Base-by-base conservation (phyloP, 2,113 vertebrate species). In the Arothron firmamentum region DNA sequence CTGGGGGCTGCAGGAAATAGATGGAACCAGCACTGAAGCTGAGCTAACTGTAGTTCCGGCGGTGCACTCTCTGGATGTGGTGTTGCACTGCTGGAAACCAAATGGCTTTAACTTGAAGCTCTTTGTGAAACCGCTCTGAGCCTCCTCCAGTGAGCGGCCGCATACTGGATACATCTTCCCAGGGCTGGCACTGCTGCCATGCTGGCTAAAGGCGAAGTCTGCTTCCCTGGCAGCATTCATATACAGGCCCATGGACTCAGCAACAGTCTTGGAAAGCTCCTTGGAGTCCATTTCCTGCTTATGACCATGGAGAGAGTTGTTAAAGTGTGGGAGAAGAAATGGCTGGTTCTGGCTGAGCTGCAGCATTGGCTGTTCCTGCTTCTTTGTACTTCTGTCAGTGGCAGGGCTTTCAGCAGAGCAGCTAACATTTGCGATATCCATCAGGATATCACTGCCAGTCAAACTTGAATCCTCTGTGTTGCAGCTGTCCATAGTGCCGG, bases 191-290 rank as follows among this genome's bases (percentile, higher is more conserved):
- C 74, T 88, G 65, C 80, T 84, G 74, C 83, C 71, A 68, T 97
- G 95, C 81, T 93, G 94, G 59, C 92, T 91, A 0, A 93, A 96
- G 67, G 90, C 74, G 61, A 93, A 98, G 75, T 98, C 97, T 0
- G 93, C 91, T 11, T 98, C 95, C 77, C 96, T 90, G 70, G 93
- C 90, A 0, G 95, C 95, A 77, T 99, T 95, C 97, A 99, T 99
- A 70, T 99, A 99, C 17, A 99, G 90, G 68, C 95, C 97, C 97
- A 99, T 99, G 60, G 97, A 99, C 85, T 99, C 97, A 0, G 96
- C 97, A 67, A 98, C 97, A 0, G 96, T 92, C 45, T 94, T 95
- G 19, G 97, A 96, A 68, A 99, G 96, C 83, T 98, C 97, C 85
- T 98, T 98, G 1, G 97, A 94, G 81, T 97, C 97, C 0, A 92